These are phyloP conservation scores for Pristis pectinata DNA, from an alignment of 2,797 vertebrate genomes.

Conservation along the genomic window DNA sequence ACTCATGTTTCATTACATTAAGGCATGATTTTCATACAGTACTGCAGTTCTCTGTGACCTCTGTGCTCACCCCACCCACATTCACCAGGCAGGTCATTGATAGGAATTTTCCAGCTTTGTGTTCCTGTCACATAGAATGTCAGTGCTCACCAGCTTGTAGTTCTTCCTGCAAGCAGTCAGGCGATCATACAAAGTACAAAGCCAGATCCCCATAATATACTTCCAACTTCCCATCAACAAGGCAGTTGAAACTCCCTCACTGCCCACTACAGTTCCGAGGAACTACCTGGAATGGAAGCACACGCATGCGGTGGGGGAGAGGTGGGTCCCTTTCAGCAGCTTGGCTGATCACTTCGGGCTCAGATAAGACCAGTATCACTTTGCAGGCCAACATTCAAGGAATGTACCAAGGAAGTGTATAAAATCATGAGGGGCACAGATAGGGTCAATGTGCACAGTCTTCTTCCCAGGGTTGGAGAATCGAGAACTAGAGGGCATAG, in stretches of 20 bases:
- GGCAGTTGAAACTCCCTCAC: neutral
- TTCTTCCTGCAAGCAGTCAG: neutral
- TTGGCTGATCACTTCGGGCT: neutral
- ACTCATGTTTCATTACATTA: neutral
- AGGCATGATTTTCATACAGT: neutral
- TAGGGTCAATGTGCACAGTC: no score
- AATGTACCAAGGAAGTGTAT: neutral
- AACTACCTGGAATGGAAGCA: neutral
- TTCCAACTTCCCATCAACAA: neutral
- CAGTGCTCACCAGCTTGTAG: neutral
- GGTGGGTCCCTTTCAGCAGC: neutral
- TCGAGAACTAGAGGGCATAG: no score
- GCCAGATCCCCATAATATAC: neutral
- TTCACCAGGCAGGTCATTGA: neutral
- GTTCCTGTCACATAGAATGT: neutral
- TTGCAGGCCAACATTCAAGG: neutral
- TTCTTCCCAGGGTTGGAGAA: no score
- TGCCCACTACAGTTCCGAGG: neutral
- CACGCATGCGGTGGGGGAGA: neutral
- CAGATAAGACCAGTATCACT: neutral
- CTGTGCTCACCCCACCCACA: neutral
- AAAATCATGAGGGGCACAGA: no score
- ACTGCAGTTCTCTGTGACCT: neutral
- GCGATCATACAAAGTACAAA: neutral
- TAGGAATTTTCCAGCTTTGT: neutral